These are phyloP conservation scores for Strix occidentalis DNA, from an alignment of 2,797 vertebrate species.

Conservation along the genomic window DNA sequence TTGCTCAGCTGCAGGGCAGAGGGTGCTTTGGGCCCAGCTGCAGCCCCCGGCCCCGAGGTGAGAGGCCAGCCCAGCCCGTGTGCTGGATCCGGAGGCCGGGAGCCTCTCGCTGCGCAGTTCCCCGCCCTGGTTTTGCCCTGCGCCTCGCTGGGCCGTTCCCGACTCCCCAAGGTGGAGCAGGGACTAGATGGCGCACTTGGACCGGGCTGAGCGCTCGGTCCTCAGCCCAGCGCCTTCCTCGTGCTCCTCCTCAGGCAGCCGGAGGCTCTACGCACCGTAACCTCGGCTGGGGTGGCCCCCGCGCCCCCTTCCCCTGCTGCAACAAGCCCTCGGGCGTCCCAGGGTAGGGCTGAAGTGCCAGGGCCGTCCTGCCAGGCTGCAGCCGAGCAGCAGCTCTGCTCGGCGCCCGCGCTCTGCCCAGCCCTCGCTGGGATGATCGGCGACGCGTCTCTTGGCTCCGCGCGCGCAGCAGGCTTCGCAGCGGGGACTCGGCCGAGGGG, in stretches of 20 bases:
- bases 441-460: not conserved
- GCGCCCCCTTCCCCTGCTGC: not conserved
- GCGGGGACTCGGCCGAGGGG: not conserved
- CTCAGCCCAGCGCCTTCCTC: not conserved
- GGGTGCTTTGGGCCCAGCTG: not conserved
- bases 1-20: not conserved
- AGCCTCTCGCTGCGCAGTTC: accelerated
- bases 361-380: not conserved
- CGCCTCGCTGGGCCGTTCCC: accelerated
- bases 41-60: not conserved
- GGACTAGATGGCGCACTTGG: constrained; percentile 36
- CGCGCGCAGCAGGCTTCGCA: not conserved
- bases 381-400: not conserved
- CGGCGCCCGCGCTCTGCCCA: accelerated
- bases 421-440: not conserved
- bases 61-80: not conserved
- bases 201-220: not conserved
- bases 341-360: not conserved
- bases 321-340: not conserved
- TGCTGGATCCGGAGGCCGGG: not conserved
- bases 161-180: accelerated
- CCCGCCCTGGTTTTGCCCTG: not conserved
- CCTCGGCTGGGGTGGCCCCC: not conserved
- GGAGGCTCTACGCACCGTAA: not conserved
- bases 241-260: accelerated